Base-by-base conservation (phyloP, 2,797 vertebrate species). In the Rhodeus uyekii region DNA sequence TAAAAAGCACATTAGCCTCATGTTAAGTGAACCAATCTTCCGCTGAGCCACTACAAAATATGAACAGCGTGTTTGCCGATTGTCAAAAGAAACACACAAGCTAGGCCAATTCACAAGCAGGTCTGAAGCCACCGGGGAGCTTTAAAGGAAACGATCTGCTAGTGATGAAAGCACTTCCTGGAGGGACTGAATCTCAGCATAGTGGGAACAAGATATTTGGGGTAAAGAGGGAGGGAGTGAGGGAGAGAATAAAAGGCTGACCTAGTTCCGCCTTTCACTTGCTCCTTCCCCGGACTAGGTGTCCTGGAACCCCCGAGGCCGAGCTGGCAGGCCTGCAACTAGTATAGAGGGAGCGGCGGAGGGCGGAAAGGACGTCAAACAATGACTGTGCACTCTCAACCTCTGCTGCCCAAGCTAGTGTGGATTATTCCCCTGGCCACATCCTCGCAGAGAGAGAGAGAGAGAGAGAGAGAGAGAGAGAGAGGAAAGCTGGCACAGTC, bases 191-290 rank as follows among this genome's bases (percentile, higher is more conserved):
- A 83, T 86, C 39, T 32, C 82, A 86, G 69, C 76, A 78, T 44
- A 74, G 61, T 80, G 73, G 76, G 81, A 90, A 90, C 24, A 65
- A 79, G 80, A 88, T 68, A 76, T 71, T 71, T 80, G 61, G 78
- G 69, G 64, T 65, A 46, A 63, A 80, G 58, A 53, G 75, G 48
- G 32, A 83, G 82, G 72, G 77, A 82, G 79, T 39, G 34, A 48
- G 29, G 58, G 76, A 85, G 69, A 84, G 74, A 90, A 87, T 76
- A 85, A 72, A 87, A 85, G 86, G 78, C 83, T 90, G 91, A 93
- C 92, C 92, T 89, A 93, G 89, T 91, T 92, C 85, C 85, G 88
- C 87, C 86, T 91, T 87, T 90, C 89, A 71, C 81, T 84, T 60
- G 89, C 90, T 91, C 85, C 29, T 63, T 87, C 88, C 87, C 81